Conservation (phyloP, 1,140 invertebrate species). For the Pomacea maculata region DNA sequence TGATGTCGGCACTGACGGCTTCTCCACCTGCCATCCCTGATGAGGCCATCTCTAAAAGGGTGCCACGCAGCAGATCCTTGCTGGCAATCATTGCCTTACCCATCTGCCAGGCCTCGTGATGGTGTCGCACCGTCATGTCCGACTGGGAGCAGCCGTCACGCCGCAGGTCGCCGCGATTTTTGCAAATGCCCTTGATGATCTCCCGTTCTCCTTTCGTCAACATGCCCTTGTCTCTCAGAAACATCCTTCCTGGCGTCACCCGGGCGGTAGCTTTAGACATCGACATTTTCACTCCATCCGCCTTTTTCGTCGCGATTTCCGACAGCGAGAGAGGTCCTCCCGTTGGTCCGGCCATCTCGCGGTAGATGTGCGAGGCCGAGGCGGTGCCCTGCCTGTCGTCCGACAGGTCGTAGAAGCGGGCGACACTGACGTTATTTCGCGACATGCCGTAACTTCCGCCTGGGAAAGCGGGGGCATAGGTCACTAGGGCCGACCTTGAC, state of each 20-base stretch:
- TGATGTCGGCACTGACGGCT: not conserved
- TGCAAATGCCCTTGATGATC: slow-evolving; percentile 58
- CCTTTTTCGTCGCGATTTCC: slow-evolving; percentile 26
- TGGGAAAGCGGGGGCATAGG: slow-evolving; percentile 19
- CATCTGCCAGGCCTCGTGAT: slow-evolving; percentile 55
- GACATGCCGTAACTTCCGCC: slow-evolving; percentile 21
- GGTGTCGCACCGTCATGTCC: slow-evolving; percentile 40
- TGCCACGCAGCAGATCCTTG: slow-evolving; percentile 12
- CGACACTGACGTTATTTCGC: slow-evolving; percentile 40
- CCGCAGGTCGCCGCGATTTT: slow-evolving; percentile 48
- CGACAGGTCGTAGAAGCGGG: slow-evolving; percentile 57
- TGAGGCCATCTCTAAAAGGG: slow-evolving; percentile 26
- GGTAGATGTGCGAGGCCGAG: slow-evolving; percentile 49
- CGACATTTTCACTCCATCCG: not conserved
- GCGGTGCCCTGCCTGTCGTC: slow-evolving; percentile 41
- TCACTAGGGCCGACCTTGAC: slow-evolving; percentile 36
- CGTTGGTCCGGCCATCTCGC: slow-evolving; percentile 40
- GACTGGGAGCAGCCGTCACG: slow-evolving; percentile 1
- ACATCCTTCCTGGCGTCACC: slow-evolving; percentile 50
- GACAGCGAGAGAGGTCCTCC: slow-evolving; percentile 13
- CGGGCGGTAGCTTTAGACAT: not conserved
- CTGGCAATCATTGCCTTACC: slow-evolving; percentile 34
- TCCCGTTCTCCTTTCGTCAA: slow-evolving; percentile 59
- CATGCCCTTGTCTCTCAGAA: slow-evolving; percentile 50
- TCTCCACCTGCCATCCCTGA: slow-evolving; percentile 23